A percentile compares a stretch with the other conserved stretches of the same genome.
phyloP scores from a whole-genome alignment of 1,140 invertebrate species.

The Penaeus japonicus region DNA sequence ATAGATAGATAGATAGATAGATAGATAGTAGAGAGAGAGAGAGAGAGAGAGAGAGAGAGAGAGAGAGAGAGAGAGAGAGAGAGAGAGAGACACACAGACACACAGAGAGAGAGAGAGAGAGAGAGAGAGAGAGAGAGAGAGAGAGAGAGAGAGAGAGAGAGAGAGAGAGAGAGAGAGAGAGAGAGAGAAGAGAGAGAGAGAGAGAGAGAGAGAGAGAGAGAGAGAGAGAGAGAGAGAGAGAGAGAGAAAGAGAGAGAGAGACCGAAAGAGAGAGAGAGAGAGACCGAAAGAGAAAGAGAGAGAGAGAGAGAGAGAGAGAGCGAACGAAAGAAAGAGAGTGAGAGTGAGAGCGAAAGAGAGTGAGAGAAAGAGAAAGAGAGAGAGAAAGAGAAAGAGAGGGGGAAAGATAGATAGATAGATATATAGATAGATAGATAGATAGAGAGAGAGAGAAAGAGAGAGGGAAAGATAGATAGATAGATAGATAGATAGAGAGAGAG shows the following conservation, averaged over 20 bases:
- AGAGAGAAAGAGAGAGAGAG: slow-evolving; percentile 11
- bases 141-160: too few species aligned
- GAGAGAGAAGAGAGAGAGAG: not conserved
- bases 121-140: too few species aligned
- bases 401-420: not conserved
- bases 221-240: not conserved
- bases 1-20: too few species aligned
- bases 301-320: slow-evolving; percentile 11
- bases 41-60: too few species aligned
- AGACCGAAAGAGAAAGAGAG: not conserved
- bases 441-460: not conserved
- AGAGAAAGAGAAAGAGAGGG: not conserved
- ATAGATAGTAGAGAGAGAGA: too few species aligned
- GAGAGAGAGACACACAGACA: too few species aligned
- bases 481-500: slow-evolving; percentile 14
- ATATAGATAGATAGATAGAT: not conserved
- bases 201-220: not conserved
- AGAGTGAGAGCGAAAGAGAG: not conserved
- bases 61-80: too few species aligned
- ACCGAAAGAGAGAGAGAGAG: slow-evolving; percentile 13
- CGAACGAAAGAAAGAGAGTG: not conserved
- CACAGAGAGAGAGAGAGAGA: too few species aligned
- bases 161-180: too few species aligned
- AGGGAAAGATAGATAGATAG: not conserved
- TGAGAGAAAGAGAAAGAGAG: not conserved